Conservation (phyloP, 2,797 vertebrate species). For the Sebastes alutus region DNA sequence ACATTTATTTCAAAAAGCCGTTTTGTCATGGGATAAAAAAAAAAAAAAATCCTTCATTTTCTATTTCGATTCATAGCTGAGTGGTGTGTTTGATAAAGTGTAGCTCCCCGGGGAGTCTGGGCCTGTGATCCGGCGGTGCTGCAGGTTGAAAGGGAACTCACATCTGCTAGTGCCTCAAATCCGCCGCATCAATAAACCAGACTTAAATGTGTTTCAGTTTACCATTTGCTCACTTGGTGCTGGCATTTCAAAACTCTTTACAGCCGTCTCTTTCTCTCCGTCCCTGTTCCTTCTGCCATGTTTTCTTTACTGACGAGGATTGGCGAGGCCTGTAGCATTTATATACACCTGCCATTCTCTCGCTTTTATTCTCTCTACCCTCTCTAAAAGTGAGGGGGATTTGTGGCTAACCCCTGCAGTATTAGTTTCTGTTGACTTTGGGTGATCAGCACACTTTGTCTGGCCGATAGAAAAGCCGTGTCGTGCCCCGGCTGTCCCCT, state of each 20-base stretch:
- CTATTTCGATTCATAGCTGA: slow-evolving; percentile 56
- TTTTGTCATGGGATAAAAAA: slow-evolving; percentile 43
- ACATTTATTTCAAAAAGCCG: slow-evolving; percentile 38
- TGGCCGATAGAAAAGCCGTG: slow-evolving; percentile 44
- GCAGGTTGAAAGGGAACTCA: slow-evolving; percentile 66
- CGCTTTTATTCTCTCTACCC: slow-evolving; percentile 18
- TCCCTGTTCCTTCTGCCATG: slow-evolving; percentile 2
- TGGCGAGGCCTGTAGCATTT: slow-evolving; percentile 26
- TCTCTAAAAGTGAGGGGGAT: slow-evolving; percentile 48
- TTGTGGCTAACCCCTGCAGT: slow-evolving; percentile 42
- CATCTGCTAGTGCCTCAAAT: slow-evolving; percentile 61
- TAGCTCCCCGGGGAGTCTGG: slow-evolving; percentile 64
- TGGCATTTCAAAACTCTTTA: slow-evolving; percentile 50
- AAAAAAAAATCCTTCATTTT: slow-evolving; percentile 46
- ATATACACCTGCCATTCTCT: slow-evolving; percentile 37
- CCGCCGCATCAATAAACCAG: slow-evolving; percentile 69
- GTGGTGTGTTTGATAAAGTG: slow-evolving; percentile 65
- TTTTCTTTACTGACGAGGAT: slow-evolving; percentile 34
- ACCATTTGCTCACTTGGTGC: slow-evolving; percentile 45
- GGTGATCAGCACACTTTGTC: slow-evolving; percentile 36
- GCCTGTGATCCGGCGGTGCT: slow-evolving; percentile 66
- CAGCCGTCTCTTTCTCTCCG: slow-evolving; percentile 23
- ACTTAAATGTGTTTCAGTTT: slow-evolving; percentile 64
- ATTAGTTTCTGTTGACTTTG: slow-evolving; percentile 61
- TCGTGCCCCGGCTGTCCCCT: slow-evolving; percentile 4